A percentile compares a stretch with the other conserved stretches of the same genome.
Evolutionary conservation across 2,113 vertebrate species (phyloP).

Genomic region (Elanus axillaris): DNA sequence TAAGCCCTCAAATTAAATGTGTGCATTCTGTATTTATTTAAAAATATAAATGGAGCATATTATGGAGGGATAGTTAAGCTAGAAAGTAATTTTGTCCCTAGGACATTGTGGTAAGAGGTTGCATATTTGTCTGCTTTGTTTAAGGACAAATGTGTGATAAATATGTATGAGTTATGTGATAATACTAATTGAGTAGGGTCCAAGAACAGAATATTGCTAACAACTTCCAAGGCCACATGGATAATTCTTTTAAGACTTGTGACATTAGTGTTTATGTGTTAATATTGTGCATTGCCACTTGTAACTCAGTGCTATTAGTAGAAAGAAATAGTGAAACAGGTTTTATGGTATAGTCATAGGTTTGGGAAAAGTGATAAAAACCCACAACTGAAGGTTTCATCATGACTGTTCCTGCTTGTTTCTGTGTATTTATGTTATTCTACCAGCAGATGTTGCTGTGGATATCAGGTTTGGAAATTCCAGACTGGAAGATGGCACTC

Average conservation of each 20-base stretch:
- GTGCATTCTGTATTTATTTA: not conserved
- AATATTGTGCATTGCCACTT: not conserved
- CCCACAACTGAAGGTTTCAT: not conserved
- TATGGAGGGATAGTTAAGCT: not conserved
- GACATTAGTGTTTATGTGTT: not conserved
- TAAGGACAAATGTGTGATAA: not conserved
- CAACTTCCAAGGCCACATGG: not conserved
- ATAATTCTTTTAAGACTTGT: not conserved
- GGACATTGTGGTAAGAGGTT: not conserved
- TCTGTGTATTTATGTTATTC: not conserved
- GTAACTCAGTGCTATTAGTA: not conserved
- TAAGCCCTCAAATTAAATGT: not conserved
- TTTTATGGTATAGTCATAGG: not conserved
- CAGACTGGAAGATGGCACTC: not conserved
- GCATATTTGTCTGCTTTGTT: not conserved
- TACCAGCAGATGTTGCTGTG: conserved; percentile 72
- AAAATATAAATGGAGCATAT: not conserved
- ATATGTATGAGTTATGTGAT: not conserved
- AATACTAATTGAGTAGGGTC: not conserved
- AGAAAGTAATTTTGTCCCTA: not conserved
- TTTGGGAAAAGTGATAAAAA: not conserved
- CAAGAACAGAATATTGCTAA: not conserved
- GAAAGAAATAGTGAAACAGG: not conserved
- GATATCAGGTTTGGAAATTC: not conserved
- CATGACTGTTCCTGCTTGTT: accelerated